Evolutionary conservation across 23 tunicate genomes (phyloP), one percentile per base, ranked within the genome.

Genomic region (Trididemnum clinides): DNA sequence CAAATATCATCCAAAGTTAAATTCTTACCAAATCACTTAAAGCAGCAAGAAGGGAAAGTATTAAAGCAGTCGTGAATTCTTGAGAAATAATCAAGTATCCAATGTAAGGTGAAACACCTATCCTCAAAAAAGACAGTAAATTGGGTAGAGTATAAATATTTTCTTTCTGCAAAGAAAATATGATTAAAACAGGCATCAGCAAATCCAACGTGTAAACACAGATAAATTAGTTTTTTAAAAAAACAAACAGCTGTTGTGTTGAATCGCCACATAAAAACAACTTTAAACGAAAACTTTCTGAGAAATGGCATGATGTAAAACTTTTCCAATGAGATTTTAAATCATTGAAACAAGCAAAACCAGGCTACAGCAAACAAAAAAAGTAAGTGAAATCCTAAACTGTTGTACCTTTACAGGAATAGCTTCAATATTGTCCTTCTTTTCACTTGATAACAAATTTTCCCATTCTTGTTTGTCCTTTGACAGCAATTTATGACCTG

Each of bases 71-170:
- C 15, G 80, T 28, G 51, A 64, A 81, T 2, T 94, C 33, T 15
- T 71, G 29, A 22, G 57, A 44, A 4, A 94, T 7, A 34, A 89
- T 57, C 65, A 94, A 72, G 57, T 94, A 72, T 44, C 88, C 88
- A 50, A 94, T 70, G 71, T 79, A 94, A 1, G 98, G 98, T 2
- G 98, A 57, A 51, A 88, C 51, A 2, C 44, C 49, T 10, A 94
- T 86, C 28, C 98, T 77, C 21, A 71, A 33, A 36, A 64, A 37
- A 7, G 90, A 89, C 21, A 94, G 66, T 0, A 89, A 57, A 33
- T 94, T 94, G 64, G 98, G 98, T 28, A 94, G 57, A 6, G 98
- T 94, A 76, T 82, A 82, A 23, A 92, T 83, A 36, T 92, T 92
- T 83, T 92, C 97, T 54, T 38, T 87, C 84, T 90, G 82, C 33